A percentile compares a stretch with the other conserved stretches of the same genome.
phyloP scores from a whole-genome alignment of 2,113 vertebrate genomes.

The Charina bottae region DNA sequence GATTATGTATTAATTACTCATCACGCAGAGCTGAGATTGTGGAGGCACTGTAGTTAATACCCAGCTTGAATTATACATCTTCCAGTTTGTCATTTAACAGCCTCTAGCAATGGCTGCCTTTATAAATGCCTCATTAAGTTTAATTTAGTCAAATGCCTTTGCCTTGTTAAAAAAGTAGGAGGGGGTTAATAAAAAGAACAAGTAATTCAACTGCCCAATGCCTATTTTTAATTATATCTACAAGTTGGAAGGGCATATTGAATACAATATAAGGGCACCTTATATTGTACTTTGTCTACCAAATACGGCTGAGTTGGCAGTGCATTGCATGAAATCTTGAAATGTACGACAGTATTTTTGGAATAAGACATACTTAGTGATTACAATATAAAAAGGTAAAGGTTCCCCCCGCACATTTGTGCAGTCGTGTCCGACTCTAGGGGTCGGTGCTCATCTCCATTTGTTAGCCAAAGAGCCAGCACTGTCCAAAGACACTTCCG shows the following conservation, averaged over 20 bases:
- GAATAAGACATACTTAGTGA: neutral
- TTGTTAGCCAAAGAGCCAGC: too few relatives aligned
- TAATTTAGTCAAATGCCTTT: constrained; percentile 21
- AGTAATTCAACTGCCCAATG: neutral
- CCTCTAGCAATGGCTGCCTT: constrained; percentile 20
- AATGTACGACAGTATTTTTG: neutral
- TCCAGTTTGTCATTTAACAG: constrained; percentile 9
- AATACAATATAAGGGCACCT: neutral
- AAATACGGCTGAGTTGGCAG: neutral
- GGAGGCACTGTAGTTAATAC: constrained; percentile 11
- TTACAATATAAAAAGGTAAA: too few relatives aligned
- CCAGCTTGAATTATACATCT: constrained; percentile 22
- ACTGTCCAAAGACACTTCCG: too few relatives aligned
- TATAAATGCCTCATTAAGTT: constrained; percentile 27
- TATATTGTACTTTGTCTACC: neutral
- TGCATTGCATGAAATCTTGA: neutral
- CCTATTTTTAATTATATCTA: neutral
- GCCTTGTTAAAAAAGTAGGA: neutral
- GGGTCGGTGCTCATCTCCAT: too few relatives aligned
- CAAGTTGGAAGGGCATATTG: constrained; percentile 6
- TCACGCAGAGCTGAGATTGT: constrained; percentile 1
- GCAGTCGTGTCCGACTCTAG: too few relatives aligned
- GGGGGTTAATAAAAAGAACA: neutral
- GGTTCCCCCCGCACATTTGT: too few relatives aligned
- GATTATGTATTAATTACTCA: constrained; percentile 23